Conservation (phyloP, 2,797 vertebrate species). For the Betta splendens region DNA sequence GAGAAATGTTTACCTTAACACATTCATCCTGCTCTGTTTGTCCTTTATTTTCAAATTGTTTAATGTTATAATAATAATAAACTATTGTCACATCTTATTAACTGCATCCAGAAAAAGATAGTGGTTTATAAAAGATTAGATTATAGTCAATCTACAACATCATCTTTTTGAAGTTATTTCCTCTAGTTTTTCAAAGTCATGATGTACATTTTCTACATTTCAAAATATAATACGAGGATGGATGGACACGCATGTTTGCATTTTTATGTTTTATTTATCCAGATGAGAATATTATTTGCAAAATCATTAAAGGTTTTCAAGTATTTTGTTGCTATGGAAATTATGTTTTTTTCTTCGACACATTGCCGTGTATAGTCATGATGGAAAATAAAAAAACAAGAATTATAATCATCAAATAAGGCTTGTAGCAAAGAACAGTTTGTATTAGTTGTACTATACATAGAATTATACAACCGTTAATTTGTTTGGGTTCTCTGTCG, state of each 20-base stretch:
- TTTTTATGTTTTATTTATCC: constrained; percentile 90
- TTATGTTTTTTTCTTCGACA: constrained; percentile 26
- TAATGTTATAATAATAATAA: constrained; percentile 47
- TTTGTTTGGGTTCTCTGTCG: not conserved
- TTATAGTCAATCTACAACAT: constrained; percentile 46
- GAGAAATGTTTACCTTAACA: constrained; percentile 49
- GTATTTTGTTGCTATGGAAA: constrained; percentile 80
- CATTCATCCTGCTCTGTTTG: constrained; percentile 47
- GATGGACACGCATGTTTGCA: constrained; percentile 86
- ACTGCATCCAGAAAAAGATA: constrained; percentile 40
- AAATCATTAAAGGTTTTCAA: constrained; percentile 93
- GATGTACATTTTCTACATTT: constrained; percentile 86
- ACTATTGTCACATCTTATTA: constrained; percentile 58
- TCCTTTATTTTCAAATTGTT: constrained; percentile 61
- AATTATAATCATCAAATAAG: not conserved
- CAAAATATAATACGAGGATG: constrained; percentile 72
- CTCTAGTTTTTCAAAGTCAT: constrained; percentile 62
- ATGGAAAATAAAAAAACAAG: not conserved
- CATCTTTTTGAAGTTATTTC: constrained; percentile 45
- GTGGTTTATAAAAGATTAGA: constrained; percentile 54
- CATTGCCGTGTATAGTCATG: not conserved
- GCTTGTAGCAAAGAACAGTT: not conserved
- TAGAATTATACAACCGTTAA: too few species aligned
- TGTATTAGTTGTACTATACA: too few species aligned
- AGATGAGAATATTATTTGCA: constrained; percentile 89